These are phyloP conservation scores for Anodontia alba DNA, from an alignment of 2,888 invertebrate genomes.

Conservation along the genomic window DNA sequence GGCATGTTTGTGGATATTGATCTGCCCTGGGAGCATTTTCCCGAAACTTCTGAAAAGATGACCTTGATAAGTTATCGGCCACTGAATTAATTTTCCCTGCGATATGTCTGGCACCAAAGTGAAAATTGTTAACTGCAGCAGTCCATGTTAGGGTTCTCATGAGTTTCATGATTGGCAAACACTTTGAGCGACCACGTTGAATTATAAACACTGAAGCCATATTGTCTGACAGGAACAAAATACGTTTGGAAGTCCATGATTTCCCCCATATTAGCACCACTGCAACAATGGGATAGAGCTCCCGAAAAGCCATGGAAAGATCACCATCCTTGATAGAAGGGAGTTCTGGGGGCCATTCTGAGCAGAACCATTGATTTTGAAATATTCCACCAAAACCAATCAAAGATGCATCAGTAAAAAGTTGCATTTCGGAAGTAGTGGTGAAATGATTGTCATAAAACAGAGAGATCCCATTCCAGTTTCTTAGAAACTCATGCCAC, in stretches of 20 bases:
- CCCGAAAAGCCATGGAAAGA: conserved; percentile 26
- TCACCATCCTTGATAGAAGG: not conserved
- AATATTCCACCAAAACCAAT: conserved; percentile 40
- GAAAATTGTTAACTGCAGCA: not conserved
- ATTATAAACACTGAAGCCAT: conserved; percentile 41
- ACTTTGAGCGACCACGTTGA: conserved; percentile 33
- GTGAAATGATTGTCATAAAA: conserved; percentile 4
- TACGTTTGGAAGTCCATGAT: not conserved
- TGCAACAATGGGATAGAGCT: conserved; percentile 41
- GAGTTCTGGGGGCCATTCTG: conserved; percentile 28
- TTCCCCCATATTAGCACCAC: conserved; percentile 30
- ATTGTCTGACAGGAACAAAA: conserved; percentile 45
- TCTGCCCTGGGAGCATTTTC: not conserved
- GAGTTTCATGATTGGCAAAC: conserved; percentile 13
- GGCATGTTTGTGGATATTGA: not conserved
- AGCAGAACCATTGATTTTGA: conserved; percentile 40
- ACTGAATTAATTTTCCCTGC: not conserved
- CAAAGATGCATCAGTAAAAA: conserved; percentile 36
- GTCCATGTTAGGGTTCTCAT: not conserved
- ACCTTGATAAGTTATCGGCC: not conserved
- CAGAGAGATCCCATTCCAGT: conserved; percentile 32
- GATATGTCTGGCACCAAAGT: not conserved
- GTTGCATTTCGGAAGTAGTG: not conserved
- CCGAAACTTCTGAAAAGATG: not conserved
- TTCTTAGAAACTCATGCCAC: conserved; percentile 23